Evolutionary conservation across 2,113 vertebrate species (phyloP), one percentile per base, ranked within the genome.

Genomic region (Ceyx cyanopectus): DNA sequence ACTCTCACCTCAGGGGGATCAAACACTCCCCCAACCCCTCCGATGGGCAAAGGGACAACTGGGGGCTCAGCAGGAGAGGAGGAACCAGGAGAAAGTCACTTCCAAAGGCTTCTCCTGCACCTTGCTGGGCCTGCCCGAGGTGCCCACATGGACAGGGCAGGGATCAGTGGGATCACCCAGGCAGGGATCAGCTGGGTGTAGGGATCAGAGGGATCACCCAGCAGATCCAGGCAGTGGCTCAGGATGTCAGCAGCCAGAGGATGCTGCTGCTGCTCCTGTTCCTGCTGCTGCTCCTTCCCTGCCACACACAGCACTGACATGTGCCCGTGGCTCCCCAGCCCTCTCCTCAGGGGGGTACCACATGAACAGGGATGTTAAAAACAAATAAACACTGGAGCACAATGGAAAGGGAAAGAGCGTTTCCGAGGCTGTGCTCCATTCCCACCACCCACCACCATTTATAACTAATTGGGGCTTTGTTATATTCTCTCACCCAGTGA

Each of bases 401-500:
- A 70, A 67, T 80, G 66, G 22, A 95, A 95, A 82, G 81, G 73
- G 91, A 95, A 83, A 34, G 6, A 83, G 88, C 14, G 0, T 46
- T 75, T 86, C 74, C 16, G 72, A 78, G 82, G 63, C 76, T 77
- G 48, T 24, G 37, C 48, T 95, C 91, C 85, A 50, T 68, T 81
- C 81, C 89, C 57, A 51, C 87, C 95, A 83, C 94, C 93, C 93
- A 94, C 94, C 81, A 51, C 92, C 89, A 60, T 81, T 96, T 90
- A 62, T 66, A 94, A 94, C 93, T 96, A 96, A 97, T 93, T 96
- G 89, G 76, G 79, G 87, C 85, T 96, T 96, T 97, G 92, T 95
- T 94, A 90, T 61, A 91, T 76, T 91, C 95, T 72, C 89, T 96
- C 96, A 95, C 87, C 93, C 94, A 72, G 95, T 96, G 96, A 96